Conservation (phyloP, 2,797 vertebrate species). For the Acanthopagrus latus region DNA sequence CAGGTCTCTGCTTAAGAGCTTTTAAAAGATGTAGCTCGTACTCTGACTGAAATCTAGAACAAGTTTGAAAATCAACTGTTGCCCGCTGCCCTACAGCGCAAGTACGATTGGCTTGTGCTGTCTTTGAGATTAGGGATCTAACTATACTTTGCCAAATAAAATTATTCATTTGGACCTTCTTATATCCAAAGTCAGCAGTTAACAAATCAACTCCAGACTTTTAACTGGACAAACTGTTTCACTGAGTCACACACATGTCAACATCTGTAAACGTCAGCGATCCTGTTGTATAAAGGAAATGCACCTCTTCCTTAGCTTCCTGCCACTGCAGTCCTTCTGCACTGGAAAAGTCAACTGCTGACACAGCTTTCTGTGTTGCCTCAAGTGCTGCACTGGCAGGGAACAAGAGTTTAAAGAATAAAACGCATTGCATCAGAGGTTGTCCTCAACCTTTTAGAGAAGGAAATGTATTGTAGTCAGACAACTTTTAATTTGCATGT, state of each 20-base stretch:
- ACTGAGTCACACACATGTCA: background rate
- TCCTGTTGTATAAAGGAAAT: constrained; percentile 55
- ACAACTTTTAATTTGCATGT: constrained; percentile 3
- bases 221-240: constrained; percentile 4
- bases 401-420: constrained; percentile 22
- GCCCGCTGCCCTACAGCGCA: background rate
- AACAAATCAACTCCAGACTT: background rate
- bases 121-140: background rate
- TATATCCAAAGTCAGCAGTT: background rate
- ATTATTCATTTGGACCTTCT: background rate
- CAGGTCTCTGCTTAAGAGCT: background rate
- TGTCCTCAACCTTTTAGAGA: background rate
- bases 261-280: constrained; percentile 31
- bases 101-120: background rate
- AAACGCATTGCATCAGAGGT: constrained; percentile 19
- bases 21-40: background rate
- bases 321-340: constrained; percentile 40
- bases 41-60: background rate
- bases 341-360: constrained; percentile 56
- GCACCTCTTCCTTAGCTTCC: constrained; percentile 48
- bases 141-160: background rate
- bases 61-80: background rate
- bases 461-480: constrained; percentile 16
- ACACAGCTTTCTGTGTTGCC: constrained; percentile 41
- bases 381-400: constrained; percentile 51